Evolutionary conservation across 2,888 invertebrate species (phyloP), one percentile per base, ranked within the genome.

Genomic region (Drosophila yooni): DNA sequence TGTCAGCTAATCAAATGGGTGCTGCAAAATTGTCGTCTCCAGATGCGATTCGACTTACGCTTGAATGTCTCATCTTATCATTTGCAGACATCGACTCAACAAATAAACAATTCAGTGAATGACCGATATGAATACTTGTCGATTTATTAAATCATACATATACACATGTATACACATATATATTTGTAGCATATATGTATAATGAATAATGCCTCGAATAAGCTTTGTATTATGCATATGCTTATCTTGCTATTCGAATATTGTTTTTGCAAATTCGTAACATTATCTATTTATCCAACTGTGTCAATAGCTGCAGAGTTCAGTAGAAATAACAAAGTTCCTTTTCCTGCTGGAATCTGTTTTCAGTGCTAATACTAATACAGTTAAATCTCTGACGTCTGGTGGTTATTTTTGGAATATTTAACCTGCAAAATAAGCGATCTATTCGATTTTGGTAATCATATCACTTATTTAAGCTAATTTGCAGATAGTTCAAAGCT

Each of bases 101-200:
- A 86, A 74, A 70, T 66, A 72, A 63, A 70, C 31, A 73, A 52
- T 65, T 74, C 63, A 70, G 88, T 80, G 84, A 89, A 85, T 63
- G 84, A 89, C 84, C 85, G 85, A 82, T 84, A 84, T 34, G 59
- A 62, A 29, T 43, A n/a, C 25, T 33, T 51, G 11, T 33, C 27
- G 18, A 48, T 33, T 25, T 38, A 54, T 50, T 21, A 48, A 50
- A n/a, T 25, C 43, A 11, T 21, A 11, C 11, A 21, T 43, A 21
- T 43, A 11, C 6, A 11, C 3, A 13, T 46, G 6, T 43, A 43
- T 21, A 13, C 1, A 10, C 10, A 10, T n/a, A n/a, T n/a, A 10
- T 40, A 10, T 38, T 10, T n/a, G 2, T n/a, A n/a, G 11, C 10
- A 40, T 18, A 40, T n/a, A 40, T 43, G 21, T 21, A 15, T 2